Evolutionary conservation across 2,888 invertebrate species (phyloP).

Genomic region (Trichogramma evanescens): DNA sequence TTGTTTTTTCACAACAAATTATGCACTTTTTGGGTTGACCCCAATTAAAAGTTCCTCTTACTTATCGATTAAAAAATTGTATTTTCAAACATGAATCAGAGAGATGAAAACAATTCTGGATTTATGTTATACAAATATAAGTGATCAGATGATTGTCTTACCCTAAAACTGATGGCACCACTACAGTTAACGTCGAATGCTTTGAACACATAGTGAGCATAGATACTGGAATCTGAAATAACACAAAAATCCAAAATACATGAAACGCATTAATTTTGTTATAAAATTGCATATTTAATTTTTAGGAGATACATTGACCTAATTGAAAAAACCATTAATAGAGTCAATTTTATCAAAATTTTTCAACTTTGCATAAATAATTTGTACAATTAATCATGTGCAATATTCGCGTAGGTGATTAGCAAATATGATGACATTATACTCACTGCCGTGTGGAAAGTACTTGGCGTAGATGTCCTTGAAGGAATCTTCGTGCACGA

Average conservation of each 20-base stretch:
- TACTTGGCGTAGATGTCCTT: conserved; percentile 97
- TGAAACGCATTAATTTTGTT: neutral
- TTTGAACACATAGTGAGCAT: conserved; percentile 98
- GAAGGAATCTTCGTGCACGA: conserved; percentile 94
- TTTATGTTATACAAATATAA: too few relatives aligned
- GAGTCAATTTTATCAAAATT: too few relatives aligned
- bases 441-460: conserved; percentile 97
- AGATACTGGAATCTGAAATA: conserved; percentile 81
- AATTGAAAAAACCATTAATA: too few relatives aligned
- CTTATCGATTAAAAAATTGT: neutral
- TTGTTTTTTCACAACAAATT: too few relatives aligned
- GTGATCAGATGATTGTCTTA: conserved; percentile 51
- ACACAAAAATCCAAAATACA: conserved; percentile 9
- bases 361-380: too few relatives aligned
- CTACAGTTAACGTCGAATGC: conserved; percentile 96
- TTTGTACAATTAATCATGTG: too few relatives aligned
- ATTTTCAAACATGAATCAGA: neutral
- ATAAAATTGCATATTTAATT: neutral
- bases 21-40: too few relatives aligned
- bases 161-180: conserved; percentile 95
- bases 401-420: too few relatives aligned
- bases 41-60: too few relatives aligned
- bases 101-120: too few relatives aligned
- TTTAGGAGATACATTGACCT: too few relatives aligned
- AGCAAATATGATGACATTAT: conserved; percentile 14